A percentile compares a stretch with the other conserved stretches of the same genome.
Conservation (phyloP, 1,140 invertebrate genomes). For the Chymomyza costata region DNA sequence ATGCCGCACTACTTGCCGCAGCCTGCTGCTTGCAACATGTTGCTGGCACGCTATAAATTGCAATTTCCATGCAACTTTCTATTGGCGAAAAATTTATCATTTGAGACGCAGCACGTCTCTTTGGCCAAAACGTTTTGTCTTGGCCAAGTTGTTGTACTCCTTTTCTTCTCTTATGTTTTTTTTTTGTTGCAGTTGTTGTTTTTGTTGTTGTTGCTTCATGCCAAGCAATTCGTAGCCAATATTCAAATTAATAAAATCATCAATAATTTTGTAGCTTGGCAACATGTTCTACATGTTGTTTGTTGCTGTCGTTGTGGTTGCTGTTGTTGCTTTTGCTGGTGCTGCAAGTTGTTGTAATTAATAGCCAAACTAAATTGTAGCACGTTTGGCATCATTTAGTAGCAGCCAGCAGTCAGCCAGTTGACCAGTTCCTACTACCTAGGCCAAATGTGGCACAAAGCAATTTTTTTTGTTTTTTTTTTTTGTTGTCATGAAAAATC, state of each 20-base stretch:
- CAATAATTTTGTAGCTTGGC: constrained; percentile 59
- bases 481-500: constrained; percentile 46
- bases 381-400: constrained; percentile 60
- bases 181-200: constrained; percentile 43
- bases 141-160: constrained; percentile 4
- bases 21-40: constrained; percentile 54
- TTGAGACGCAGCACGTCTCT: constrained; percentile 33
- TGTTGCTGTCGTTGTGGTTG: constrained; percentile 7
- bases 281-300: constrained; percentile 57
- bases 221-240: constrained; percentile 65
- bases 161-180: constrained; percentile 31
- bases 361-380: constrained; percentile 70
- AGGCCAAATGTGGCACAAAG: constrained; percentile 67
- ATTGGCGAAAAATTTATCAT: constrained; percentile 66
- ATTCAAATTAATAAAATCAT: constrained; percentile 73
- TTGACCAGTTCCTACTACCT: no score
- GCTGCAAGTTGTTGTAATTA: constrained; percentile 58
- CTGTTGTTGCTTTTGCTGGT: constrained; percentile 3
- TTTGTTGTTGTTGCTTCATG: no score
- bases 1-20: no score
- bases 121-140: constrained; percentile 29
- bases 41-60: constrained; percentile 61
- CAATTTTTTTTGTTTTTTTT: constrained; percentile 66
- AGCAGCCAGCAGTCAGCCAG: no score
- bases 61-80: constrained; percentile 72